These are phyloP conservation scores for Petrocephalus zakoni DNA, from an alignment of 2,113 vertebrate genomes.

Conservation along the genomic window DNA sequence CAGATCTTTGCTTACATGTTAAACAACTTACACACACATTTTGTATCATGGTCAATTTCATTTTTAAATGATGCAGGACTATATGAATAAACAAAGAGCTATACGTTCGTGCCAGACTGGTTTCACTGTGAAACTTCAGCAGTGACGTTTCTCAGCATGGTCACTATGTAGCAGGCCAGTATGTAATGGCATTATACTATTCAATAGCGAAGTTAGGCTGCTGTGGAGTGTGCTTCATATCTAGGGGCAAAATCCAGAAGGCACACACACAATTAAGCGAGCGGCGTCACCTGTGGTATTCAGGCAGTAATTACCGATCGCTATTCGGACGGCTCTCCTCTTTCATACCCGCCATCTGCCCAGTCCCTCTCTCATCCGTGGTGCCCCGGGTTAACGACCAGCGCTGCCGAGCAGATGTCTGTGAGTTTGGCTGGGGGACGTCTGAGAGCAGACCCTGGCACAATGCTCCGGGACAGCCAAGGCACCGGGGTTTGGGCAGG, in stretches of 20 bases:
- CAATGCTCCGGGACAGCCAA: background rate
- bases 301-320: slow-evolving; percentile 1
- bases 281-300: background rate
- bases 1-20: too few species aligned
- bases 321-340: background rate
- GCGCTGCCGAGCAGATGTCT: slow-evolving; percentile 17
- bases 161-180: background rate
- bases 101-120: too few species aligned
- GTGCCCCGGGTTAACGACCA: slow-evolving; percentile 17
- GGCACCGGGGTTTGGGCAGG: background rate
- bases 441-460: background rate
- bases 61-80: too few species aligned
- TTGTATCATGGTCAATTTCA: too few species aligned
- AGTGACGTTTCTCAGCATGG: too few species aligned
- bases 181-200: background rate
- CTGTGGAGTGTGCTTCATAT: background rate
- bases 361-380: background rate
- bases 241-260: background rate
- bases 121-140: too few species aligned
- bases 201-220: background rate
- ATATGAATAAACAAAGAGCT: too few species aligned
- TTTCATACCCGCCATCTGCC: slow-evolving; percentile 17
- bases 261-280: background rate
- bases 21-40: too few species aligned
- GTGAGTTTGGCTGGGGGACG: background rate